These are phyloP conservation scores for Ursus arctos DNA, from an alignment of 2,113 vertebrate genomes.

Conservation along the genomic window DNA sequence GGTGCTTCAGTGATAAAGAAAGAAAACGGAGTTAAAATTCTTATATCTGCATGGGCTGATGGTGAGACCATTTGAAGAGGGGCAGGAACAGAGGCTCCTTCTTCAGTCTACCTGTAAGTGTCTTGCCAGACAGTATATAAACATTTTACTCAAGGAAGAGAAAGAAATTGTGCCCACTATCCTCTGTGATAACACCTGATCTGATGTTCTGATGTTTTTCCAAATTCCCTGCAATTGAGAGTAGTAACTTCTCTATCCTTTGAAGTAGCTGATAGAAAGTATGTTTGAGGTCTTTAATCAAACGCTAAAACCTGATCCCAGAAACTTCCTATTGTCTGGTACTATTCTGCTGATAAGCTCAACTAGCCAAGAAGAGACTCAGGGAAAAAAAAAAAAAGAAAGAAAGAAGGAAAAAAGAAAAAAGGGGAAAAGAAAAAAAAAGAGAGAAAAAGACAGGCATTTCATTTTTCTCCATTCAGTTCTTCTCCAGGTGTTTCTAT, in stretches of 20 bases:
- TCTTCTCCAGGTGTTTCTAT: background rate
- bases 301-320: background rate
- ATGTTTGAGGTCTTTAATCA: slow-evolving; percentile 1
- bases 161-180: background rate
- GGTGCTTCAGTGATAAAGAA: background rate
- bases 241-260: background rate
- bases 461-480: background rate
- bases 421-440: background rate
- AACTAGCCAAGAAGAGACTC: background rate
- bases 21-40: slow-evolving; percentile 31
- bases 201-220: background rate
- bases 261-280: background rate
- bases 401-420: accelerated
- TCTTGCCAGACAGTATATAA: background rate
- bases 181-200: background rate
- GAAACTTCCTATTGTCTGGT: background rate
- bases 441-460: background rate
- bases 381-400: background rate
- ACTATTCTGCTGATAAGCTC: background rate
- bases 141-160: background rate
- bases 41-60: background rate
- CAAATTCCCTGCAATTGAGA: background rate
- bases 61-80: background rate
- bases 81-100: background rate
- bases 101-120: background rate